Percentiles rank a stretch among this genome's conserved stretches.
These are phyloP conservation scores for Aromia moschata DNA, from an alignment of 2,888 invertebrate genomes.

Conservation along the genomic window DNA sequence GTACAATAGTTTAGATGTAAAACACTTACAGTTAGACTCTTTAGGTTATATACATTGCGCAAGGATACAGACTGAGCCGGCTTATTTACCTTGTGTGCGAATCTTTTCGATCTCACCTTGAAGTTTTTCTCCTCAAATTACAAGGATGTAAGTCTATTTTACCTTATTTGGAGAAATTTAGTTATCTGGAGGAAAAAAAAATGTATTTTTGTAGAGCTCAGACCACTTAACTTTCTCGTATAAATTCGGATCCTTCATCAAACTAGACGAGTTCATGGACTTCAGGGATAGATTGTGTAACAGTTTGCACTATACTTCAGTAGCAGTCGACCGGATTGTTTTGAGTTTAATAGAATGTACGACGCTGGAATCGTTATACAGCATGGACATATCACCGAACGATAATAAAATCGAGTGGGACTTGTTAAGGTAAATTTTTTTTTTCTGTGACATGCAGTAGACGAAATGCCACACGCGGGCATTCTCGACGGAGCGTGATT, in stretches of 20 bases:
- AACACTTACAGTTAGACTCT: conserved; percentile 93
- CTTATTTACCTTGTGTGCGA: conserved; percentile 74
- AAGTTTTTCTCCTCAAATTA: conserved; percentile 89
- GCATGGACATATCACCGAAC: conserved; percentile 69
- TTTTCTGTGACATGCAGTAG: too few species aligned
- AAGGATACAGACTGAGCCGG: conserved; percentile 77
- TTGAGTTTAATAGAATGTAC: conserved; percentile 71
- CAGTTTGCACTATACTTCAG: conserved; percentile 79
- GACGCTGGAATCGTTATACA: conserved; percentile 65
- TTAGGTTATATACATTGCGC: conserved; percentile 86
- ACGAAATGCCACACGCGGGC: too few species aligned
- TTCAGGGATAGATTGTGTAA: conserved; percentile 83
- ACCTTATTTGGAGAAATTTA: background rate
- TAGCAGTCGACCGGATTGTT: conserved; percentile 74
- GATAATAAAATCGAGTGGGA: conserved; percentile 71
- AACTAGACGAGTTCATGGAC: conserved; percentile 88
- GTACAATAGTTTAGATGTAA: conserved; percentile 85
- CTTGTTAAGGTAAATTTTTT: conserved; percentile 61
- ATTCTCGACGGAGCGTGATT: too few species aligned
- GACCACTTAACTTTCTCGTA: conserved; percentile 93
- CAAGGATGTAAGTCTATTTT: conserved; percentile 77
- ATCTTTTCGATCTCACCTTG: conserved; percentile 77
- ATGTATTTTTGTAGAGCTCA: conserved; percentile 71
- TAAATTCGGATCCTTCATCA: conserved; percentile 93
- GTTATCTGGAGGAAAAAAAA: too few species aligned